Evolutionary conservation across 2,113 vertebrate genomes (phyloP), one percentile per base, ranked within the genome.

Genomic region (Amphiprion ocellaris): DNA sequence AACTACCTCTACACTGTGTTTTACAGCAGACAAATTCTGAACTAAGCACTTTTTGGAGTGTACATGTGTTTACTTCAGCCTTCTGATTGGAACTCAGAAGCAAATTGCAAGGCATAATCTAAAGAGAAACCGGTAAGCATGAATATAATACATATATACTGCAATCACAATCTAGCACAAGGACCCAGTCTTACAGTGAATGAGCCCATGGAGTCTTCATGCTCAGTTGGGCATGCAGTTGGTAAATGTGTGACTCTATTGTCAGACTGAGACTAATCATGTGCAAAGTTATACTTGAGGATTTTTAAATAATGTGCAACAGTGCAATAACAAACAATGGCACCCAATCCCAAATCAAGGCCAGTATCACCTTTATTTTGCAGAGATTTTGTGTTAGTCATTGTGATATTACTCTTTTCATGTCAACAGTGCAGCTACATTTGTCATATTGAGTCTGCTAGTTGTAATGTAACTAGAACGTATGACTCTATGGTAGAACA

Each of bases 161-260:
- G 64, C 33, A 28, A 50, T 83, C 23, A 44, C 60, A 28, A 14
- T 56, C 37, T 54, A 75, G 26, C 37, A 53, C 46, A 64, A 73
- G 41, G 23, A 73, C 5, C 69, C 0, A 14, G 1, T 65, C 21
- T 39, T 23, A 30, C 30, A 41, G 54, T 23, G 52, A 30, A 52
- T 23, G 59, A 47, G 30, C 68, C 33, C 60, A 15, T 17, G 44
- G 24, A 39, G 37, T 69, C 50, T 39, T 6, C 6, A 4, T 37
- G 46, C 24, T 63, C 24, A 15, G 17, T 60, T 28, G 21, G 3
- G 12, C 12, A 10, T 58, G 50, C 55, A 21, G 49, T 52, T 5
- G 1, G 49, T 52, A 37, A 10, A 37, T 1, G 19, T 52, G 17
- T 17, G 4, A 21, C 49, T 21, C 53, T 62, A 23, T 17, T 49